Base-by-base conservation (phyloP, 2,888 invertebrate genomes). In the Cetonia aurata region DNA sequence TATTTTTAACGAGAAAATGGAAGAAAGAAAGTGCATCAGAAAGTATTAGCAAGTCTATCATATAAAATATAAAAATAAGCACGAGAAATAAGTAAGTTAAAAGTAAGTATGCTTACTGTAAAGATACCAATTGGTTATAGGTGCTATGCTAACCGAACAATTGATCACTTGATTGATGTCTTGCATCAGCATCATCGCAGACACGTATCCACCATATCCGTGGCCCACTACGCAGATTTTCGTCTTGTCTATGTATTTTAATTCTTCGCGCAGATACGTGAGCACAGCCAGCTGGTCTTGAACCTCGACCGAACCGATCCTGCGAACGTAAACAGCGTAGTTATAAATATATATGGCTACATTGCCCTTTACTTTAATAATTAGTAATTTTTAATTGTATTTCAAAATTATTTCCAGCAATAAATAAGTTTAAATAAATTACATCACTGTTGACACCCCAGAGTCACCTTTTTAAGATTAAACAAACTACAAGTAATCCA, bases 151-250 rank as follows among this genome's bases (percentile, higher is more conserved):
- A 46, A 96, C 92, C 0, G 95, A 93, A 83, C 97, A 97, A 77
- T 92, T 90, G 80, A 96, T 92, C 67, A 94, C 89, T 79, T 91
- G 89, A 70, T 91, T 87, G 15, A 89, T 89, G 83, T 95, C 95
- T 75, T 90, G 89, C 0, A 94, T 91, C 9, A 96, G 88, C 72
- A 93, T 91, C 86, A 94, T 93, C 3, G 93, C 89, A 0, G 95
- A 89, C 3, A 94, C 91, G 81, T 93, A 96, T 10, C 93, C 96
- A 19, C 97, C 97, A 85, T 96, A 96, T 2, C 95, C 96, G 86
- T 88, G 89, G 8, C 97, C 97, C 88, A 93, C 95, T 70, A 95
- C 92, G 71, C 94, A 96, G 73, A 95, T 92, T 73, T 93, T 90
- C 8, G 88, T 85, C 0, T 90, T 89, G 86, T 96, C 95, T 72